Evolutionary conservation across 2,113 vertebrate genomes (phyloP), one percentile per base, ranked within the genome.

Genomic region (Leiothrix lutea): DNA sequence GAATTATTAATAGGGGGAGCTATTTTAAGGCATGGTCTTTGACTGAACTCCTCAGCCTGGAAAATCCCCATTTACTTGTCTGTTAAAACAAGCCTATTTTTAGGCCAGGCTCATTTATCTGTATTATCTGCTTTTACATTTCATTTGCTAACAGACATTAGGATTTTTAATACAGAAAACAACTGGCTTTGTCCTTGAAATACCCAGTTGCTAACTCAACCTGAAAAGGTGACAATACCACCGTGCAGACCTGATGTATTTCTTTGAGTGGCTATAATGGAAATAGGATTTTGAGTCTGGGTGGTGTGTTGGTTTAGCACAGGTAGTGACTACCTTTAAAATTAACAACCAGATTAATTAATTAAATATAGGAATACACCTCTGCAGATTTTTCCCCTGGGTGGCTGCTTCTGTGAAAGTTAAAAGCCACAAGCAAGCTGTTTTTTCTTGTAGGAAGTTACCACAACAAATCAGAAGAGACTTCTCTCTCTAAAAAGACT

Each of bases 1-100:
- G 79, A 54, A 88, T 92, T 93, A 92, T 95, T 94, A 94, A 96
- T 60, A 79, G 31, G 14, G 9, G 36, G 18, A 93, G 56, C 36
- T 97, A 93, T 96, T 93, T 95, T 88, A 91, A 90, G 79, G 29
- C 8, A 11, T 25, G 1, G 0, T 88, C 74, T 93, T 90, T 50
- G 57, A 84, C 40, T 75, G 35, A 88, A 88, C 51, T 90, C 45
- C 42, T 93, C 82, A 86, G 40, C 64, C 29, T 77, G 53, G 58
- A 88, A 95, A 92, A 65, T 74, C 25, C n/a, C 38, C 26, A 47
- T 90, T 94, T 87, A 6, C 58, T 56, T 33, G 18, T 44, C 56
- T 88, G n/a, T 60, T 80, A n/a, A 56, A 92, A 90, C 35, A 8
- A 29, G 8, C 6, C 3, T 80, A 77, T 88, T 70, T 90, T 92